Conservation (phyloP, 2,797 vertebrate species). For the Sphaeramia orbicularis region DNA sequence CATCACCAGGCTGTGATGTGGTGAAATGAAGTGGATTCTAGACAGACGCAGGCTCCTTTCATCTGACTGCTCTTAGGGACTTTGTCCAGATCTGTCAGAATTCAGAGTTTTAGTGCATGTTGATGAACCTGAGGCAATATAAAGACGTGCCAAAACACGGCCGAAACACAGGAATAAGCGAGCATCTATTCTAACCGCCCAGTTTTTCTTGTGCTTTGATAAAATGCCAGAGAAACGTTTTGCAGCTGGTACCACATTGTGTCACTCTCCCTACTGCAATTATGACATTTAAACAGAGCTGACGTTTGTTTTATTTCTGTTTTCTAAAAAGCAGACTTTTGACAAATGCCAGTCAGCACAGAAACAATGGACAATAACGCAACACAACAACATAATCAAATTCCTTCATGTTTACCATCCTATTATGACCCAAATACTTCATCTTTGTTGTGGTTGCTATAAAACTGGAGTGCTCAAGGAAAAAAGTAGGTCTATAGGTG, state of each 20-base stretch:
- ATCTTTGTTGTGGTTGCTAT: conserved; percentile 60
- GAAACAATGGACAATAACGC: conserved; percentile 40
- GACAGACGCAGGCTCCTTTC: conserved; percentile 62
- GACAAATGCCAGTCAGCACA: conserved; percentile 22
- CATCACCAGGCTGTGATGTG: conserved; percentile 50
- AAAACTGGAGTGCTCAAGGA: conserved; percentile 56
- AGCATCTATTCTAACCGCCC: conserved; percentile 25
- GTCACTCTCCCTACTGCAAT: conserved; percentile 15
- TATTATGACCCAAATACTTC: conserved; percentile 67
- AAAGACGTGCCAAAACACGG: conserved; percentile 26
- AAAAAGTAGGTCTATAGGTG: conserved; percentile 51
- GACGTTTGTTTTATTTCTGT: conserved; percentile 11
- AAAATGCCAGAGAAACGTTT: conserved; percentile 41
- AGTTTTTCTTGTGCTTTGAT: conserved; percentile 17
- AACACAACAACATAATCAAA: conserved; percentile 47
- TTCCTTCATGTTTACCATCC: conserved; percentile 62
- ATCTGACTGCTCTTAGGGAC: conserved; percentile 59
- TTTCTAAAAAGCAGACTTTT: conserved; percentile 22
- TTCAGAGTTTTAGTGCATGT: conserved; percentile 51
- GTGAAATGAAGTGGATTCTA: conserved; percentile 59
- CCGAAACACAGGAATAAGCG: conserved; percentile 28
- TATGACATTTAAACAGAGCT: conserved; percentile 30
- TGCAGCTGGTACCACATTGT: conserved; percentile 29
- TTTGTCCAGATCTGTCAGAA: conserved; percentile 55
- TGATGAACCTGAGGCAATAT: conserved; percentile 24